These are phyloP conservation scores for Dufourea novaeangliae DNA, from an alignment of 1,140 invertebrate species.

Conservation along the genomic window DNA sequence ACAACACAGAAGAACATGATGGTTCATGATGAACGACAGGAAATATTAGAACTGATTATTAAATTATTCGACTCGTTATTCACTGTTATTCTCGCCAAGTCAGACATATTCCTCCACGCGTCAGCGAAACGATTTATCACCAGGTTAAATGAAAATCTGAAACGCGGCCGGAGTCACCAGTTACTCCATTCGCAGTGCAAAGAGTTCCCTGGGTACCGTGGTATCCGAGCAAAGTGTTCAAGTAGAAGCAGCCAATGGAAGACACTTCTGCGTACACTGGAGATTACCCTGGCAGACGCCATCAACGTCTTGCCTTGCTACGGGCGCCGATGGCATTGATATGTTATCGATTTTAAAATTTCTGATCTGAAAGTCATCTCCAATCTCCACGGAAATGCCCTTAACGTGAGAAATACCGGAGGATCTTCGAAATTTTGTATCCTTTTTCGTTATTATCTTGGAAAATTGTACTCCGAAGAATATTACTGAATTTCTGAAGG, in stretches of 20 bases:
- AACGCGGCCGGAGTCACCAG: background rate
- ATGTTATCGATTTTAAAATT: background rate
- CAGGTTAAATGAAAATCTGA: slow-evolving; percentile 9
- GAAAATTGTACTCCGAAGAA: background rate
- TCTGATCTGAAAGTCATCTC: background rate
- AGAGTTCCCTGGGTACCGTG: slow-evolving; percentile 8
- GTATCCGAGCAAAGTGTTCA: slow-evolving; percentile 10
- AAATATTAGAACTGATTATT: background rate
- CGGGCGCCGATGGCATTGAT: slow-evolving; percentile 4
- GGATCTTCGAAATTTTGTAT: background rate
- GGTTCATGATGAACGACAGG: no score
- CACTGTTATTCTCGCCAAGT: no score
- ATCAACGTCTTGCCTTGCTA: background rate
- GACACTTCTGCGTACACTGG: slow-evolving; percentile 3
- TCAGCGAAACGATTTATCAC: slow-evolving; percentile 2
- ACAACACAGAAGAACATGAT: no score
- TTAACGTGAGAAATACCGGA: background rate
- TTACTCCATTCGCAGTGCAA: background rate
- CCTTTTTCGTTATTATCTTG: background rate
- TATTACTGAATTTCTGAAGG: no score
- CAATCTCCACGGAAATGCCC: background rate
- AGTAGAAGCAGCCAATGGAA: background rate
- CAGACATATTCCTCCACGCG: background rate
- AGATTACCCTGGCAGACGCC: slow-evolving; percentile 3
- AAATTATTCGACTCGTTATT: background rate